A percentile compares a stretch with the other conserved stretches of the same genome.
Evolutionary conservation across 1,140 invertebrate species (phyloP).

Genomic region (Bombus superbus): DNA sequence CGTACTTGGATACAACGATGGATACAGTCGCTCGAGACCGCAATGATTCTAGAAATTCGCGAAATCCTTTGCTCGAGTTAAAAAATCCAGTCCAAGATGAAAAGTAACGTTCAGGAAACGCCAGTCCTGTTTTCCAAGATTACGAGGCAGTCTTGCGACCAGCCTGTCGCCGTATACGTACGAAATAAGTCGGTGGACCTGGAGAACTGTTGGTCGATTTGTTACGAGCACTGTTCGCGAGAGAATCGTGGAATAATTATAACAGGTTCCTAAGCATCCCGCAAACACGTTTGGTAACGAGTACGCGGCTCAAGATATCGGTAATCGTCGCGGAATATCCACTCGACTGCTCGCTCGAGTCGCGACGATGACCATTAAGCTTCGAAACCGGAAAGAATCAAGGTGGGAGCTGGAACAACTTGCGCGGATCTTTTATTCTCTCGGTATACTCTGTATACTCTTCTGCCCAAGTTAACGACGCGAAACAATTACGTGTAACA

Average conservation of each 20-base stretch:
- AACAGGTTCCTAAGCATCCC: background rate
- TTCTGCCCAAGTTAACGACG: background rate
- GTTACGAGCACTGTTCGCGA: background rate
- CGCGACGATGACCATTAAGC: background rate
- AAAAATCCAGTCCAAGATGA: too few relatives aligned
- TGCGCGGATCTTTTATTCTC: background rate
- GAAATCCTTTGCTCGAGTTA: too few relatives aligned
- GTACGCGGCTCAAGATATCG: too few relatives aligned
- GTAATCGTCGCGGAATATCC: background rate
- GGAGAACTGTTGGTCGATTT: background rate
- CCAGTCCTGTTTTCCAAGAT: too few relatives aligned
- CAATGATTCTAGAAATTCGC: too few relatives aligned
- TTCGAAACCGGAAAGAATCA: background rate
- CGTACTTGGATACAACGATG: too few relatives aligned
- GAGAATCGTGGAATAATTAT: background rate
- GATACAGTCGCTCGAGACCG: too few relatives aligned
- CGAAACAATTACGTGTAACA: background rate
- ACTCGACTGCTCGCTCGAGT: background rate
- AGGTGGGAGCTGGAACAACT: background rate
- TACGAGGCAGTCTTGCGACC: too few relatives aligned
- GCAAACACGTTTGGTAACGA: background rate
- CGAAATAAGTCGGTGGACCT: too few relatives aligned
- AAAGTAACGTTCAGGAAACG: too few relatives aligned
- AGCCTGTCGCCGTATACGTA: too few relatives aligned
- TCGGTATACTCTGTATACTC: background rate